Percentiles rank a stretch among this genome's conserved stretches.
Conservation (phyloP, 2,113 vertebrate genomes). For the Synodontis membranacea region DNA sequence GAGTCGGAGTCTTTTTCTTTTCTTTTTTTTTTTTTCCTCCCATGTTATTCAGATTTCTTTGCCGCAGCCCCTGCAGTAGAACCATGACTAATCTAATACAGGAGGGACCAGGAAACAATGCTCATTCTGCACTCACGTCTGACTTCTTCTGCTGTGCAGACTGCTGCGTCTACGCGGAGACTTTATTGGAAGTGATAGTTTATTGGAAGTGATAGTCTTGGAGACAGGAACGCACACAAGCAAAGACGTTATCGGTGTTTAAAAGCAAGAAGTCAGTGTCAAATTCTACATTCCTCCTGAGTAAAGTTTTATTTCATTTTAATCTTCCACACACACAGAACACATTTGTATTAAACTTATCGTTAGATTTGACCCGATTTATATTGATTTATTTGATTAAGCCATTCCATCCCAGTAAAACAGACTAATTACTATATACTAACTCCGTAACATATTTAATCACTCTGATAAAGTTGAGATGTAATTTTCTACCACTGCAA, state of each 20-base stretch:
- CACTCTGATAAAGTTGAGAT: not conserved
- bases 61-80: constrained; percentile 1
- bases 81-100: constrained; percentile 22
- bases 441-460: not conserved
- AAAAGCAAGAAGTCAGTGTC: not conserved
- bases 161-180: no score
- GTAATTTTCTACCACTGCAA: not conserved
- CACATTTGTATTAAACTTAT: not conserved
- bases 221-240: not conserved
- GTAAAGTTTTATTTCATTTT: not conserved
- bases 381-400: not conserved
- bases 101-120: not conserved
- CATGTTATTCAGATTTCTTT: not conserved
- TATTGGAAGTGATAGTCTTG: constrained; percentile 10
- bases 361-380: not conserved
- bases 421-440: not conserved
- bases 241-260: no score
- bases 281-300: not conserved
- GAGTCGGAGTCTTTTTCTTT: not conserved
- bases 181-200: no score
- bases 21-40: no score
- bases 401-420: not conserved
- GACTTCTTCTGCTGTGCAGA: not conserved
- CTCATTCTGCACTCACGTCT: not conserved
- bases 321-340: not conserved